A percentile compares a stretch with the other conserved stretches of the same genome.
Conservation (phyloP, 2,113 vertebrate genomes). For the Alexandromys fortis region DNA sequence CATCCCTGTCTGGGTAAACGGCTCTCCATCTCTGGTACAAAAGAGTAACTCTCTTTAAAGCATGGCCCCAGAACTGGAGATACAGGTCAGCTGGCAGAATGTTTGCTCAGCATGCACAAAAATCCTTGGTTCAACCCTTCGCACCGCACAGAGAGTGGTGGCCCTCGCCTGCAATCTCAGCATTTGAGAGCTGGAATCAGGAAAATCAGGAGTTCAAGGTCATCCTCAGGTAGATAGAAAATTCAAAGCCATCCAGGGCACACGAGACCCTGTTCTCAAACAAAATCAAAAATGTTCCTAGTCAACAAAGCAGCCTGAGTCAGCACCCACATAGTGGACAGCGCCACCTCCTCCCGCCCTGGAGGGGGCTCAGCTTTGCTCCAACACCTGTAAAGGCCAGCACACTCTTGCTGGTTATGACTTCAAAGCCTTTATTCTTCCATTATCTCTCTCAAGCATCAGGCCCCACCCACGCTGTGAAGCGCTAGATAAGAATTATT, state of each 20-base stretch:
- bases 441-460: constrained; percentile 13
- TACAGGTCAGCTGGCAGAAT: neutral
- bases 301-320: constrained; percentile 11
- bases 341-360: constrained; percentile 44
- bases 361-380: neutral
- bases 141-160: neutral
- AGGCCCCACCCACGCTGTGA: neutral
- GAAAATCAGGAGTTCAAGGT: neutral
- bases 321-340: constrained; percentile 76
- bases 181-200: neutral
- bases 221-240: neutral
- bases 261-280: neutral
- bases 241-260: neutral
- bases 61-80: neutral
- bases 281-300: constrained; percentile 17
- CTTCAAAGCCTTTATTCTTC: constrained; percentile 9
- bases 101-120: neutral
- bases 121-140: neutral
- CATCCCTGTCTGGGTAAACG: neutral
- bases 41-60: constrained; percentile 36
- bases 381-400: neutral
- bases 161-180: neutral
- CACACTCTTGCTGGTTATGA: neutral
- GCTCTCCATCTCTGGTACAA: neutral
- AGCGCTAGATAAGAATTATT: neutral